Conservation (phyloP, 2,113 vertebrate species). For the Engraulis encrasicolus region DNA sequence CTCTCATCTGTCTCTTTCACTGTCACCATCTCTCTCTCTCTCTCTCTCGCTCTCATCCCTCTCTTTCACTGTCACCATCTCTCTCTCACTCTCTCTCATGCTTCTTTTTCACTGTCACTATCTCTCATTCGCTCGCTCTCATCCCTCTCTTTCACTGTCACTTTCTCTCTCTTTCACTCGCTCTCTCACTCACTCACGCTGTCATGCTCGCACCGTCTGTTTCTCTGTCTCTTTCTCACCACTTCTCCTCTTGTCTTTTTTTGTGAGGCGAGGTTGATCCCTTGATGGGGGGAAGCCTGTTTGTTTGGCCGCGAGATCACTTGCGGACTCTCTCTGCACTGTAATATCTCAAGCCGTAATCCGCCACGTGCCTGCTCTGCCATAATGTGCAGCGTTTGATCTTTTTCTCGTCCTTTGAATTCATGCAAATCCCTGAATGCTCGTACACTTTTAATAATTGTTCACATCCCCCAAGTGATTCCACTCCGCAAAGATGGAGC, state of each 20-base stretch:
- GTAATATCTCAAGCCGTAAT: constrained; percentile 57
- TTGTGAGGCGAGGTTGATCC: constrained; percentile 8
- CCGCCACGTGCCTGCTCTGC: constrained; percentile 61
- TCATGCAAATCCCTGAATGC: constrained; percentile 64
- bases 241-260: neutral
- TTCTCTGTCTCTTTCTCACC: neutral
- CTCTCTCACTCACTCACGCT: no score
- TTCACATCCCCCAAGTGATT: constrained; percentile 37
- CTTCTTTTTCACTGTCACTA: no score
- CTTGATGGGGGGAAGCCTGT: constrained; percentile 22
- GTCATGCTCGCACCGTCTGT: no score
- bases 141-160: no score
- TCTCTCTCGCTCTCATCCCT: no score
- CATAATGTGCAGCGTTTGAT: constrained; percentile 64
- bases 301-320: constrained; percentile 38
- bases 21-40: no score
- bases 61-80: no score
- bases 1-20: no score
- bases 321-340: constrained; percentile 50
- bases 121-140: no score
- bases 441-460: constrained; percentile 28
- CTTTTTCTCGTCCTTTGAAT: constrained; percentile 70
- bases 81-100: no score
- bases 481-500: constrained; percentile 67
- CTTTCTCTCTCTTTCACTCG: no score